Evolutionary conservation across 2,888 invertebrate species (phyloP).

Genomic region (Bombylius discolor): DNA sequence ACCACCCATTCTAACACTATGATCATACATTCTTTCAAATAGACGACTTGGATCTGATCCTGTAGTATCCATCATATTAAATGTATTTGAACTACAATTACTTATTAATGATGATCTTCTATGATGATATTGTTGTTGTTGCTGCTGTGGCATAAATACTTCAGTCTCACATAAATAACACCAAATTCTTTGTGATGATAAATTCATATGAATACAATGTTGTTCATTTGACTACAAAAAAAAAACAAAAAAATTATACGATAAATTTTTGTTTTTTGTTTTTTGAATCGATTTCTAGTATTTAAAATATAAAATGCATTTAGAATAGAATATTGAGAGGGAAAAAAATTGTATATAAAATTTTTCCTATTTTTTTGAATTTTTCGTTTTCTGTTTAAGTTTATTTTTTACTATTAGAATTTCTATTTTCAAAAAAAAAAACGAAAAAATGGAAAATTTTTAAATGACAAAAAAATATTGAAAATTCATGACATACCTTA

Average conservation of each 20-base stretch:
- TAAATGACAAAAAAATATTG: no score
- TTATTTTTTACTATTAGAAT: no score
- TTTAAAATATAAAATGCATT: no score
- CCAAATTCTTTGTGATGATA: constrained; percentile 75
- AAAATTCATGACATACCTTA: constrained; percentile 38
- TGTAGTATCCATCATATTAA: not conserved
- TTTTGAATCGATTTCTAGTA: no score
- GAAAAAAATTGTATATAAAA: no score
- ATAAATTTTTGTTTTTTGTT: no score
- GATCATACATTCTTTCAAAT: constrained; percentile 10
- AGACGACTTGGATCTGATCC: constrained; percentile 11
- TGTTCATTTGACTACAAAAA: constrained; percentile 43
- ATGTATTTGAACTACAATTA: constrained; percentile 6
- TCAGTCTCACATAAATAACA: constrained; percentile 78
- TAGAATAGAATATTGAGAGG: no score
- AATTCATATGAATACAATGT: constrained; percentile 74
- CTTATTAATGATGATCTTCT: constrained; percentile 8
- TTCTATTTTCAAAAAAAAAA: no score
- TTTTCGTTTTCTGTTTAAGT: no score
- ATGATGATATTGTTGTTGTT: constrained; percentile 14
- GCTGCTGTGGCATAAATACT: constrained; percentile 42
- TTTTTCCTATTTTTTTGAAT: no score
- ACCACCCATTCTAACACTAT: not conserved
- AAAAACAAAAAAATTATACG: no score
- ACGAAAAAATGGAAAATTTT: constrained; percentile 11